Conservation (phyloP, 2,113 vertebrate species). For the Pseudopipra pipra region DNA sequence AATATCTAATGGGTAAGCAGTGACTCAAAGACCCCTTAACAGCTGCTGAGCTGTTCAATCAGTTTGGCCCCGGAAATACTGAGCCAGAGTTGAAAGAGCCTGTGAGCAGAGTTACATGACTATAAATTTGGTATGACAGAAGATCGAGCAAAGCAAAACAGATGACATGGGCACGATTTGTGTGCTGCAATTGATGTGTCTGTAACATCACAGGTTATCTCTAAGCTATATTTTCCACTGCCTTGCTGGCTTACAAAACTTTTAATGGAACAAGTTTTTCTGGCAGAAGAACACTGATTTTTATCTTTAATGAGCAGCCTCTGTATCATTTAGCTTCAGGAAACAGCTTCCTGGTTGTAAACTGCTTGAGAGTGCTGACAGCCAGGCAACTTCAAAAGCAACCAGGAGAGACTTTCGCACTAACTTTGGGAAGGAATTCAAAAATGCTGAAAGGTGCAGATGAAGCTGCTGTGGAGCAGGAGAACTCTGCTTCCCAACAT, state of each 20-base stretch:
- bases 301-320: conserved; percentile 64
- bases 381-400: conserved; percentile 6
- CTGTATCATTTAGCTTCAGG: conserved; percentile 59
- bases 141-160: neutral
- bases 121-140: neutral
- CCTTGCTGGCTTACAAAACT: conserved; percentile 63
- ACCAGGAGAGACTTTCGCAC: neutral
- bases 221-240: conserved; percentile 51
- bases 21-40: accelerated
- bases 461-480: conserved; percentile 31
- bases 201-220: neutral
- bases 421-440: neutral
- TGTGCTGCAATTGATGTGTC: neutral
- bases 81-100: neutral
- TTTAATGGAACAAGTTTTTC: conserved; percentile 71
- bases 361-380: conserved; percentile 34
- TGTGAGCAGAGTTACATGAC: neutral
- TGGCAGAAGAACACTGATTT: conserved; percentile 64
- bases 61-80: neutral
- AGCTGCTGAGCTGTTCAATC: neutral
- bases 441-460: conserved; percentile 19
- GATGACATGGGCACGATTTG: neutral
- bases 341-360: conserved; percentile 66
- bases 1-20: neutral
- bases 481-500: conserved; percentile 14